phyloP scores from a whole-genome alignment of 2,113 vertebrate genomes.

The Oryzias javanicus region DNA sequence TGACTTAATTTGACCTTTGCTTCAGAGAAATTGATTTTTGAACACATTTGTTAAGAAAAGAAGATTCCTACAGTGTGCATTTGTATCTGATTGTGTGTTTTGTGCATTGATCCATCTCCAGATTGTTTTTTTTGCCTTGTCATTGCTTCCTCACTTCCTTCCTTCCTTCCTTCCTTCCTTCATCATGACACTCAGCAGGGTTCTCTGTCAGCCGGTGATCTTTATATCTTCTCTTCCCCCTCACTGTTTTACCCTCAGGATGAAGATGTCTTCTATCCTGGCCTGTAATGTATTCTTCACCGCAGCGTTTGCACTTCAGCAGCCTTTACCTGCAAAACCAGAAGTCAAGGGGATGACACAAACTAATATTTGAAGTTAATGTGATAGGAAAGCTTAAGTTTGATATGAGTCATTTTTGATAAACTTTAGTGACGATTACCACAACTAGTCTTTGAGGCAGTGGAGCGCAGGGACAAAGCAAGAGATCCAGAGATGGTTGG shows the following conservation, averaged over 20 bases:
- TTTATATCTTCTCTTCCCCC: constrained; percentile 35
- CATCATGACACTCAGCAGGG: constrained; percentile 49
- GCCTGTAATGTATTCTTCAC: background rate
- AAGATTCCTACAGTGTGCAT: background rate
- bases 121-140: constrained; percentile 46
- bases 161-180: constrained; percentile 53
- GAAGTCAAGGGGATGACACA: background rate
- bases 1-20: background rate
- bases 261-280: constrained; percentile 28
- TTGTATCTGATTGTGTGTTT: background rate
- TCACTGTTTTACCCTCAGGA: constrained; percentile 45
- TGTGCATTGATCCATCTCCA: constrained; percentile 29
- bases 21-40: background rate
- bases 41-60: no score
- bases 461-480: no score
- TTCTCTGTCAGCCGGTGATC: constrained; percentile 33
- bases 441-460: no score
- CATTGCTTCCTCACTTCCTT: constrained; percentile 25
- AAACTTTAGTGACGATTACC: no score
- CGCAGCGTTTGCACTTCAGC: background rate
- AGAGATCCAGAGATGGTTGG: no score
- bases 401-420: no score
- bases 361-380: background rate
- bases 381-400: no score
- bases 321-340: constrained; percentile 2